phyloP scores from a whole-genome alignment of 2,888 invertebrate genomes.

The Bembecia ichneumoniformis region DNA sequence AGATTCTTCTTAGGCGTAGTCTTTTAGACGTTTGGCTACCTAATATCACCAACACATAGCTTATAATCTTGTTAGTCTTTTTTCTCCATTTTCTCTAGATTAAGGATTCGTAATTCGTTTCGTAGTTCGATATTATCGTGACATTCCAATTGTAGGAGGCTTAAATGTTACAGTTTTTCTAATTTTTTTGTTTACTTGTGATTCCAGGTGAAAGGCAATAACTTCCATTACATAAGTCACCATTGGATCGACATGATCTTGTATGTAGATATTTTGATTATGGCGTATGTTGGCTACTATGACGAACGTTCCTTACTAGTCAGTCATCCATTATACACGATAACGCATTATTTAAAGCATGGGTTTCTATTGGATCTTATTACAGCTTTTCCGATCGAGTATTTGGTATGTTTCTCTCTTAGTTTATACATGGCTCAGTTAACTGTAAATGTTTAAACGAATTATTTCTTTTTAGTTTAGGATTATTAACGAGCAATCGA shows the following conservation, averaged over 20 bases:
- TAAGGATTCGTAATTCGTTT: too few species aligned
- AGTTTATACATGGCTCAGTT: too few species aligned
- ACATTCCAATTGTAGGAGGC: too few species aligned
- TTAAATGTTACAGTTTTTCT: too few species aligned
- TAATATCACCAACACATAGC: too few species aligned
- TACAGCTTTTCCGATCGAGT: conserved; percentile 53
- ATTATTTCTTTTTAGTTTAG: conserved; percentile 32
- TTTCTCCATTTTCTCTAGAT: too few species aligned
- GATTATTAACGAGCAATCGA: conserved; percentile 41
- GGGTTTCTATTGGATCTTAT: conserved; percentile 51
- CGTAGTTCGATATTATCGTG: too few species aligned
- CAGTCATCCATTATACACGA: conserved; percentile 56
- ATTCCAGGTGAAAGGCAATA: too few species aligned
- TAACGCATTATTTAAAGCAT: conserved; percentile 45
- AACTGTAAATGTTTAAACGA: neutral
- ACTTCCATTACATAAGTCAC: conserved; percentile 11
- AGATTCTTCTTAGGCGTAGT: too few species aligned
- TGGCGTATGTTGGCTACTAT: conserved; percentile 64
- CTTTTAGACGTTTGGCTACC: too few species aligned
- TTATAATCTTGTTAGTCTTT: too few species aligned
- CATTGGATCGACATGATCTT: conserved; percentile 36
- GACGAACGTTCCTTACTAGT: conserved; percentile 52
- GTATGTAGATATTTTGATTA: conserved; percentile 51
- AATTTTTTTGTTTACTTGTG: too few species aligned
- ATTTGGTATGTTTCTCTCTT: conserved; percentile 28